phyloP scores from a whole-genome alignment of 2,888 invertebrate species.

The Drosophila algonquin region DNA sequence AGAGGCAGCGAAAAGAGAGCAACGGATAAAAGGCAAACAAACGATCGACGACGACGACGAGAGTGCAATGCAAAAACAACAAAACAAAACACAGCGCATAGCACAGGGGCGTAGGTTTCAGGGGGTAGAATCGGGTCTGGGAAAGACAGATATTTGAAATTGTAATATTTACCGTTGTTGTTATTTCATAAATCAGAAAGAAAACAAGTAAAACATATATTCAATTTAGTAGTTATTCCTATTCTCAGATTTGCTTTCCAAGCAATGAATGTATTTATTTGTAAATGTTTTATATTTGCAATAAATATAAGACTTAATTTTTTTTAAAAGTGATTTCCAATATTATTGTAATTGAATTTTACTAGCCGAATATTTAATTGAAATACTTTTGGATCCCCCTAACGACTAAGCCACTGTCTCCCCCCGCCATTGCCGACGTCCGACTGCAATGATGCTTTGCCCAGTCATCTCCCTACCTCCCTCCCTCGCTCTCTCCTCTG shows the following conservation, averaged over 20 bases:
- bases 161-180: too few species aligned
- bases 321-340: too few species aligned
- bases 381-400: neutral
- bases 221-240: too few species aligned
- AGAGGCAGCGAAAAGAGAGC: conserved; percentile 16
- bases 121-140: neutral
- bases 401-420: neutral
- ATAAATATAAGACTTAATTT: too few species aligned
- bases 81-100: conserved; percentile 6
- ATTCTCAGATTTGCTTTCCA: too few species aligned
- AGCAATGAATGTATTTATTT: too few species aligned
- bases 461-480: neutral
- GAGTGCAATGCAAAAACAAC: conserved; percentile 43
- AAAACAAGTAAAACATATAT: too few species aligned
- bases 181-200: too few species aligned
- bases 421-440: neutral
- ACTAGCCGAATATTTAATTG: too few species aligned
- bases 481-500: neutral
- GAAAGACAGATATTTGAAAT: too few species aligned
- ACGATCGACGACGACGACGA: neutral
- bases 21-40: conserved; percentile 9
- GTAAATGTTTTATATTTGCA: too few species aligned
- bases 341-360: too few species aligned
- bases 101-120: conserved; percentile 21
- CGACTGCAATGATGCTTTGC: conserved; percentile 5